These are phyloP conservation scores for Aptenodytes forsteri DNA, from an alignment of 2,113 vertebrate genomes.

Conservation along the genomic window DNA sequence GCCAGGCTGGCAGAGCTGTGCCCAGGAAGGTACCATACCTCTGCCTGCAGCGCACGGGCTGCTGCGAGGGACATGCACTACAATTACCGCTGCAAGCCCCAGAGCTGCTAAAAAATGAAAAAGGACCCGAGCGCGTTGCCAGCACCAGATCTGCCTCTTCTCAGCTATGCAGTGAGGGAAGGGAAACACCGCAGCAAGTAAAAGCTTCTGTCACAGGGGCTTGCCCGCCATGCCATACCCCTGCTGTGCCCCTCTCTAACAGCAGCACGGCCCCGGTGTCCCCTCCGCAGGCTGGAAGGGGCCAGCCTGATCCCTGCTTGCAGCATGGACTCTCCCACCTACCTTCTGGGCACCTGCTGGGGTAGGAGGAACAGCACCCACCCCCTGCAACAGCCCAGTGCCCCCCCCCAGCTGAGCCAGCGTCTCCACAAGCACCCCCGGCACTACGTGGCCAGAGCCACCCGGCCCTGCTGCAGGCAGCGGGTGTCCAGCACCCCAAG, in stretches of 20 bases:
- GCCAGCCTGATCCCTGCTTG: neutral
- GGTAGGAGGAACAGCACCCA: neutral
- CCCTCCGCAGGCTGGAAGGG: neutral
- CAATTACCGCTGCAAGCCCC: neutral
- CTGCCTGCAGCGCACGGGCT: neutral
- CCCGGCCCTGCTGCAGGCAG: rapidly evolving
- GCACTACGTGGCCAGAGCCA: neutral
- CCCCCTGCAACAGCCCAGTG: neutral
- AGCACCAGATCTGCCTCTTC: neutral
- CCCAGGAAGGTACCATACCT: neutral
- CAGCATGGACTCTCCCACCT: rapidly evolving
- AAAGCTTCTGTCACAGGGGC: rapidly evolving
- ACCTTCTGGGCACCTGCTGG: neutral
- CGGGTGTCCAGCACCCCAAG: neutral
- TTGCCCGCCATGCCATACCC: rapidly evolving
- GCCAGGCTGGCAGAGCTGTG: neutral
- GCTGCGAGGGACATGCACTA: rapidly evolving
- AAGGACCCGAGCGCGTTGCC: rapidly evolving
- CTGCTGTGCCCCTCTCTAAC: rapidly evolving
- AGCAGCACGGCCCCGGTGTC: rapidly evolving
- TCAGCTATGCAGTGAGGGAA: rapidly evolving
- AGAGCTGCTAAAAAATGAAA: neutral
- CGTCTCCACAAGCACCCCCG: rapidly evolving
- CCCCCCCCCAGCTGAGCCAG: neutral
- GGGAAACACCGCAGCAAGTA: rapidly evolving